Evolutionary conservation across 2,888 invertebrate genomes (phyloP).

Genomic region (Cerastis rubricosa): DNA sequence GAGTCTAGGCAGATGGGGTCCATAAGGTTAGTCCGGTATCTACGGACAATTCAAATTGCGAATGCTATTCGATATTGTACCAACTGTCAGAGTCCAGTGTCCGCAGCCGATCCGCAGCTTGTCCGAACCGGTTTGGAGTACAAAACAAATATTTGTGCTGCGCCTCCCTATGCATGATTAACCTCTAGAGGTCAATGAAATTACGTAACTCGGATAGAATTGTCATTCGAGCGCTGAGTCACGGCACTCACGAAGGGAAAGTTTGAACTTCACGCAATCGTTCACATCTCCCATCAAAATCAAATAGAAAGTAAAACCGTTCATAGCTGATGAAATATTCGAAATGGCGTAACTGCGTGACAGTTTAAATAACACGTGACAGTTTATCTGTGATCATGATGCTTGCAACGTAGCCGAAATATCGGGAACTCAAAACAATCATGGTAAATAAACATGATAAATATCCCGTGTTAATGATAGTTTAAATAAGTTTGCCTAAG

Average conservation of each 20-base stretch:
- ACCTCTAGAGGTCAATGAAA: conserved; percentile 38
- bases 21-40: no score
- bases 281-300: conserved; percentile 35
- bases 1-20: no score
- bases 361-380: conserved; percentile 1
- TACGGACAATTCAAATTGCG: no score
- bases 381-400: no score
- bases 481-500: conserved; percentile 18
- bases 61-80: no score
- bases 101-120: background rate
- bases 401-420: no score
- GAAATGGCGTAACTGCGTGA: conserved; percentile 18
- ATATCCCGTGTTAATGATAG: background rate
- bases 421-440: no score
- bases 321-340: conserved; percentile 21
- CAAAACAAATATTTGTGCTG: background rate
- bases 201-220: conserved; percentile 42
- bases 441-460: no score
- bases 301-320: conserved; percentile 44
- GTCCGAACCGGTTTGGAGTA: background rate
- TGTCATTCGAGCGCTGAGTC: conserved; percentile 38
- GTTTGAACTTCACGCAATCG: conserved; percentile 46
- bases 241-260: conserved; percentile 51
- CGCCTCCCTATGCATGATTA: conserved; percentile 20
- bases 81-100: background rate